phyloP scores from a whole-genome alignment of 1,140 invertebrate genomes.

The Drosophila melanica region DNA sequence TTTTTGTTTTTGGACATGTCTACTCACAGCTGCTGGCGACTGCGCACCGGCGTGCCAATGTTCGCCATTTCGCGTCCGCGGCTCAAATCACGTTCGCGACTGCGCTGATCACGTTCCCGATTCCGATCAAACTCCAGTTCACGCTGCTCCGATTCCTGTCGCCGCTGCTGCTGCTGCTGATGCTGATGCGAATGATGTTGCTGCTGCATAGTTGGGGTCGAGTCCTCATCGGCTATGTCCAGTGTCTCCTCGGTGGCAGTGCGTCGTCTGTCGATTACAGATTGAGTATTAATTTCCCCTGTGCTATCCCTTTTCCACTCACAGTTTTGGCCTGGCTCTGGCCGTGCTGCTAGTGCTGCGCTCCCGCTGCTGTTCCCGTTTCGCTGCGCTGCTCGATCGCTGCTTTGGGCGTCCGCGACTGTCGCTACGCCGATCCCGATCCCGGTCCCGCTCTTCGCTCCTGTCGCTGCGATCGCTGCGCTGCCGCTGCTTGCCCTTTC shows the following conservation, averaged over 20 bases:
- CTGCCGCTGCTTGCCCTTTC: constrained; percentile 45
- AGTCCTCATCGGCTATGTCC: constrained; percentile 69
- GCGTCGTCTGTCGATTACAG: constrained; percentile 50
- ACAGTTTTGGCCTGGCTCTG: constrained; percentile 62
- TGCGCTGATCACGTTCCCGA: constrained; percentile 46
- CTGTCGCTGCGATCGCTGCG: constrained; percentile 39
- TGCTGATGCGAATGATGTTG: constrained; percentile 41
- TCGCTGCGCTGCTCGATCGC: constrained; percentile 56
- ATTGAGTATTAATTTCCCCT: neutral
- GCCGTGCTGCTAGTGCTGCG: constrained; percentile 71
- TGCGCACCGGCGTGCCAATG: constrained; percentile 66
- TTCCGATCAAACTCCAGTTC: constrained; percentile 57
- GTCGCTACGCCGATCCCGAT: constrained; percentile 5
- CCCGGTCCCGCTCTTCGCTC: constrained; percentile 18
- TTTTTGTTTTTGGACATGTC: neutral
- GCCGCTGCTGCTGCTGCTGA: constrained; percentile 34
- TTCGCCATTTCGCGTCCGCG: constrained; percentile 59
- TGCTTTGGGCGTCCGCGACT: constrained; percentile 50
- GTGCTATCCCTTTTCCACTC: constrained; percentile 32
- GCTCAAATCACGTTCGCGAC: constrained; percentile 68
- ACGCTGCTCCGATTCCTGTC: constrained; percentile 51
- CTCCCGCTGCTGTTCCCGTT: constrained; percentile 56
- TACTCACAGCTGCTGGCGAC: constrained; percentile 73
- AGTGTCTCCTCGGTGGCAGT: constrained; percentile 78
- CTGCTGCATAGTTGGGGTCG: constrained; percentile 57